Evolutionary conservation across 2,113 vertebrate genomes (phyloP).

Genomic region (Pelusios castaneus): DNA sequence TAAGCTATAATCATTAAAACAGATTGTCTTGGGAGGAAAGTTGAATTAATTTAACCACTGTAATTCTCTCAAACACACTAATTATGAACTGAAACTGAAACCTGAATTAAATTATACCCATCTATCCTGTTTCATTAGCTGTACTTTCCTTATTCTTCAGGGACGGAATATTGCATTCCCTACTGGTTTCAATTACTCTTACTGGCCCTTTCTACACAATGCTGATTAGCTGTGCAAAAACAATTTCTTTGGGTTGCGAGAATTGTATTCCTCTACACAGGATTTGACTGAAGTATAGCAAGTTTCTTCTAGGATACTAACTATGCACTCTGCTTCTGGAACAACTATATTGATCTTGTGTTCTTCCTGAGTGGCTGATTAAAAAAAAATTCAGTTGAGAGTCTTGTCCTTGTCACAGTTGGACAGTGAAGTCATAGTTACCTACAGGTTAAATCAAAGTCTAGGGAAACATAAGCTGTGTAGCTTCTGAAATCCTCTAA

Average conservation of each 20-base stretch:
- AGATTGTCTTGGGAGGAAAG: not conserved
- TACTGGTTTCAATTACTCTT: not conserved
- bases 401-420: conserved; percentile 26
- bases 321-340: not conserved
- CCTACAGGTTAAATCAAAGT: not conserved
- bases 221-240: not conserved
- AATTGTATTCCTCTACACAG: not conserved
- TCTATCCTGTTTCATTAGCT: not conserved
- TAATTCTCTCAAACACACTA: not conserved
- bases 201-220: not conserved
- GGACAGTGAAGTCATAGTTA: conserved; percentile 2
- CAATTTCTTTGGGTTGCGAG: not conserved
- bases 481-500: conserved; percentile 5
- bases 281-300: not conserved
- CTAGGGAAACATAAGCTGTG: not conserved
- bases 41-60: not conserved
- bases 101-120: not conserved
- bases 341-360: not conserved
- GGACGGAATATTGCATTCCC: not conserved
- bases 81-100: conserved; percentile 5
- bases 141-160: conserved; percentile 25
- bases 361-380: not conserved
- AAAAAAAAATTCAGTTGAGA: not conserved
- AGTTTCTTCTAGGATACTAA: not conserved
- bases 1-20: conserved; percentile 12